Conservation (phyloP, 1,140 invertebrate genomes). For the Epicauta chinensis region DNA sequence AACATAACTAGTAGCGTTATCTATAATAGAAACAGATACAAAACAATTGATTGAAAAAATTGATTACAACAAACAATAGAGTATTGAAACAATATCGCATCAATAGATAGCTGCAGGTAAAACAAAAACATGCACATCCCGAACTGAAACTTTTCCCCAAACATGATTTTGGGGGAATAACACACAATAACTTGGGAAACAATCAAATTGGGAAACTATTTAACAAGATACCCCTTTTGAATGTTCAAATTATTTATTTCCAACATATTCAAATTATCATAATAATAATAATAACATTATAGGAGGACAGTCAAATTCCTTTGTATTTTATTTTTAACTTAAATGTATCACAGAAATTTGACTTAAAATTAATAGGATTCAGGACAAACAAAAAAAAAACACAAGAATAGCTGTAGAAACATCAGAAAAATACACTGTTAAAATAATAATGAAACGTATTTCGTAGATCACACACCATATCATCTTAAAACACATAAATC, state of each 20-base stretch:
- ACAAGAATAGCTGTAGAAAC: constrained; percentile 1
- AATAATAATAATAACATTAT: not conserved
- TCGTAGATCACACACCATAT: constrained; percentile 16
- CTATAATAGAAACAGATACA: no score
- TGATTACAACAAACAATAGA: no score
- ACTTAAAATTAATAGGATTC: constrained; percentile 24
- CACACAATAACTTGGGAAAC: no score
- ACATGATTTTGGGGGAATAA: no score
- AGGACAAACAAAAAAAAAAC: not conserved
- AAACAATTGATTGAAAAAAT: no score
- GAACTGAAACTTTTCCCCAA: no score
- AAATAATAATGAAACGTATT: constrained; percentile 22
- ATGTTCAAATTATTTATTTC: not conserved
- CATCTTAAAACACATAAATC: constrained; percentile 13
- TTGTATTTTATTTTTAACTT: constrained; percentile 23
- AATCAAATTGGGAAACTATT: no score
- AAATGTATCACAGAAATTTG: constrained; percentile 34
- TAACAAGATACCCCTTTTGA: no score
- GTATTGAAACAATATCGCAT: no score
- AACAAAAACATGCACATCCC: no score
- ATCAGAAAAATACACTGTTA: constrained; percentile 8
- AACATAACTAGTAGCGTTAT: no score
- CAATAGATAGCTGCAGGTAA: no score
- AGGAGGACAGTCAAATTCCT: constrained; percentile 11
- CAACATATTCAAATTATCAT: not conserved